Evolutionary conservation across 2,888 invertebrate genomes (phyloP).

Genomic region (Drosophila birchii): DNA sequence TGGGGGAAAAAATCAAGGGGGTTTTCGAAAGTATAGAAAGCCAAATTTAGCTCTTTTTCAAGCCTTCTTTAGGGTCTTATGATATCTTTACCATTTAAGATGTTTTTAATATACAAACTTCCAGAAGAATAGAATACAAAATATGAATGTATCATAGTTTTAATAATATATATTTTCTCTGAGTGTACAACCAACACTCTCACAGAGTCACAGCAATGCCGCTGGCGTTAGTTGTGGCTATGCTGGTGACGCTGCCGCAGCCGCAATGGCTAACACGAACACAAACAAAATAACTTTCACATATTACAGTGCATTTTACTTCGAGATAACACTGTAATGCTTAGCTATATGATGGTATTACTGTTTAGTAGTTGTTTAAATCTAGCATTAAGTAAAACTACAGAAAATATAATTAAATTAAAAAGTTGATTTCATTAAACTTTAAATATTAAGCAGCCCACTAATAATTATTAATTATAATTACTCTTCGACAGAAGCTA

Average conservation of each 20-base stretch:
- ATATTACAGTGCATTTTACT: background rate
- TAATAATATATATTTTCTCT: background rate
- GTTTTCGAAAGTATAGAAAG: slow-evolving; percentile 7
- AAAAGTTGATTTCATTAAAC: background rate
- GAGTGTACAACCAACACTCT: slow-evolving; percentile 11
- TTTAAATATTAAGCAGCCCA: background rate
- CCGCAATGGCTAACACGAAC: slow-evolving; percentile 35
- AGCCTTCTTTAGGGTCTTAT: background rate
- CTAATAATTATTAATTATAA: background rate
- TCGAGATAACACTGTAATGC: background rate
- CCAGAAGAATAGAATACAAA: accelerated
- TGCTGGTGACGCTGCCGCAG: slow-evolving; percentile 47
- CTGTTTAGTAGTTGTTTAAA: no score
- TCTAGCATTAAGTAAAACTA: slow-evolving; percentile 16
- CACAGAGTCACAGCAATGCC: slow-evolving; percentile 26
- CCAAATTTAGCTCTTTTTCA: background rate
- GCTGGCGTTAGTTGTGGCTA: slow-evolving; percentile 49
- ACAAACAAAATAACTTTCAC: background rate
- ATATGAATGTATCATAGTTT: background rate
- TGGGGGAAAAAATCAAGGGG: slow-evolving; percentile 16
- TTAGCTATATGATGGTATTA: no score
- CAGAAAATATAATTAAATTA: background rate
- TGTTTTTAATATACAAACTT: no score
- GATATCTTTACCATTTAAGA: slow-evolving; percentile 3
- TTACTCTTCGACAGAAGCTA: background rate